Percentiles rank a stretch among this genome's conserved stretches.
Evolutionary conservation across 2,888 invertebrate genomes (phyloP).

Genomic region (Xestia sexstrigata): DNA sequence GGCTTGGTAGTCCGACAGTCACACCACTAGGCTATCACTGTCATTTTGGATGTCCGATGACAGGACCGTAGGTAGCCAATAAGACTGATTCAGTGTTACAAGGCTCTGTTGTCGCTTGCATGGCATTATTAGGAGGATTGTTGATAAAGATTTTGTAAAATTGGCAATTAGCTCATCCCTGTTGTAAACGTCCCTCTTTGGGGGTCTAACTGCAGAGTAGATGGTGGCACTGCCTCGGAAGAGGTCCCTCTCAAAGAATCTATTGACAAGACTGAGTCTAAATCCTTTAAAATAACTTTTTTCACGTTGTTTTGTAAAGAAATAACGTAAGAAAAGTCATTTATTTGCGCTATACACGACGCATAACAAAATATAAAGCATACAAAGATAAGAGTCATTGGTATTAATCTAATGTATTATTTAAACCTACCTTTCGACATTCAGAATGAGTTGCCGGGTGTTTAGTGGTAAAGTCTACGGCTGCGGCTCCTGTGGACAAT

Average conservation of each 20-base stretch:
- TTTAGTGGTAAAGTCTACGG: conserved; percentile 73
- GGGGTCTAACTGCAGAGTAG: no score
- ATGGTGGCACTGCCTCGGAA: not conserved
- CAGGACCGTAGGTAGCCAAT: not conserved
- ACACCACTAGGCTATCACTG: no score
- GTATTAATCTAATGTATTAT: no score
- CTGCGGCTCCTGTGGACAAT: conserved; percentile 67
- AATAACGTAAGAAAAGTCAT: not conserved
- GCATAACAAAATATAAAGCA: not conserved
- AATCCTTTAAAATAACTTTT: not conserved
- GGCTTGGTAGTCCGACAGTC: no score
- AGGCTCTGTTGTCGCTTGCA: not conserved
- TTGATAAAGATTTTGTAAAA: not conserved
- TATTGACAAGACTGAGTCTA: not conserved
- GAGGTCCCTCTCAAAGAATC: not conserved
- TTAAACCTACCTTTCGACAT: conserved; percentile 59
- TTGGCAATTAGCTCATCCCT: not conserved
- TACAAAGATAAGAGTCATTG: no score
- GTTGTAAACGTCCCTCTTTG: not conserved
- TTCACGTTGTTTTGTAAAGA: not conserved
- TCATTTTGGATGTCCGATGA: no score
- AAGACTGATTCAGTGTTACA: not conserved
- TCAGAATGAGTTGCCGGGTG: conserved; percentile 56
- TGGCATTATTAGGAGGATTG: not conserved
- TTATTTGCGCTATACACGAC: not conserved